phyloP scores from a whole-genome alignment of 64 coral and sea anemone genomes.

The Dendrophyllia cribrosa region DNA sequence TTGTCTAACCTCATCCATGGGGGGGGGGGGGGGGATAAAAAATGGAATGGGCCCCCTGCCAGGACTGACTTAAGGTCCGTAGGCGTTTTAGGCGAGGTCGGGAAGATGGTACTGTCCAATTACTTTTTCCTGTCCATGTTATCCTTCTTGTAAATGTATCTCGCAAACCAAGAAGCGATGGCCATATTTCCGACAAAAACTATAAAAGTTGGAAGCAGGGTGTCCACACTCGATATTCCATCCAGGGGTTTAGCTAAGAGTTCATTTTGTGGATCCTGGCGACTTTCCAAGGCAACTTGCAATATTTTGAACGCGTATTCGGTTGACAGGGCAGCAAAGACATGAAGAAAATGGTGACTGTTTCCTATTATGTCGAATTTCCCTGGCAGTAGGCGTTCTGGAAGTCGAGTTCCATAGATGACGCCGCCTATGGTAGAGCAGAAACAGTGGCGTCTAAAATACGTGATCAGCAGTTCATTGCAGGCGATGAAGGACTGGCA shows the following conservation, averaged over 20 bases:
- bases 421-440: neutral
- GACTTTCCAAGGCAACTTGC: slow-evolving; percentile 10
- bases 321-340: slow-evolving; percentile 30
- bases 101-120: neutral
- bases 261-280: slow-evolving; percentile 1
- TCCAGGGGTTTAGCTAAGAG: neutral
- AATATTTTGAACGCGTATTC: slow-evolving; percentile 49
- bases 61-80: too few species aligned
- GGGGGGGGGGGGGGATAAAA: too few species aligned
- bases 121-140: neutral
- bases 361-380: slow-evolving; percentile 58
- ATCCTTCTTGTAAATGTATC: slow-evolving; percentile 11
- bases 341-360: slow-evolving; percentile 60
- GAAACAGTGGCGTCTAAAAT: slow-evolving; percentile 44
- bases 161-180: slow-evolving; percentile 35
- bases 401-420: slow-evolving; percentile 28
- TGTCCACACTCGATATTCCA: slow-evolving; percentile 4
- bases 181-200: slow-evolving; percentile 35
- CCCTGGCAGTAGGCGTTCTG: slow-evolving; percentile 38
- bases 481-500: slow-evolving; percentile 32
- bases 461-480: slow-evolving; percentile 8
- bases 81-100: too few species aligned
- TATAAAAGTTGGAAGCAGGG: slow-evolving; percentile 21
- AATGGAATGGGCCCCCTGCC: too few species aligned
- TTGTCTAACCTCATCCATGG: too few species aligned